A percentile compares a stretch with the other conserved stretches of the same genome.
Conservation (phyloP, 1,140 invertebrate genomes). For the Caenorhabditis brenneri region DNA sequence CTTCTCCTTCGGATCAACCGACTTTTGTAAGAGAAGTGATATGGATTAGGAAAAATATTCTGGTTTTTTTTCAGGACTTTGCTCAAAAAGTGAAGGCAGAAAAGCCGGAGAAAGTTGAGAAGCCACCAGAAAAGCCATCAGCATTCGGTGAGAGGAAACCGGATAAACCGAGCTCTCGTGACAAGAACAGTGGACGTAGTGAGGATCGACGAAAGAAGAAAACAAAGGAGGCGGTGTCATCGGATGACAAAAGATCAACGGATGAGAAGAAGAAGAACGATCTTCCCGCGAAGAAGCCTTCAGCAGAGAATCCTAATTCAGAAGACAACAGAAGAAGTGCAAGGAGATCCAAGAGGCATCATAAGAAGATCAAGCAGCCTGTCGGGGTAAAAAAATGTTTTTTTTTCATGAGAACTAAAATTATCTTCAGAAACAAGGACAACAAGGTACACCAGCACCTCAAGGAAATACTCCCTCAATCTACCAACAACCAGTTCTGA, state of each 20-base stretch:
- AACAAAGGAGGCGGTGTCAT: neutral
- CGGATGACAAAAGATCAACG: neutral
- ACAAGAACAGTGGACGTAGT: neutral
- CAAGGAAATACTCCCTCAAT: neutral
- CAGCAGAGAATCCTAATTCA: neutral
- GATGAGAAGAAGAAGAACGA: neutral
- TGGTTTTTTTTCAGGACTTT: neutral
- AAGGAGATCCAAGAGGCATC: neutral
- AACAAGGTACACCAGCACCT: too few relatives aligned
- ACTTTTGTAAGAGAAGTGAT: too few relatives aligned
- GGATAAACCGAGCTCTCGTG: neutral
- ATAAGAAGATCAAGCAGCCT: neutral
- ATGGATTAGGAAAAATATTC: neutral
- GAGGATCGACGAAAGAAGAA: neutral
- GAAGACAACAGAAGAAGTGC: neutral
- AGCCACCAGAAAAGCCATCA: neutral
- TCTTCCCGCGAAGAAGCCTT: neutral
- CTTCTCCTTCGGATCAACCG: neutral
- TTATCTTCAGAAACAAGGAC: neutral
- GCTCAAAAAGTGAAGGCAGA: neutral
- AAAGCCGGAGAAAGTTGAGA: neutral
- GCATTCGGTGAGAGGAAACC: neutral
- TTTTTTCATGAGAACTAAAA: too few relatives aligned
- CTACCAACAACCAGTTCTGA: neutral
- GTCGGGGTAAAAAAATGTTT: neutral